phyloP scores from a whole-genome alignment of 2,888 invertebrate species.

The Pachymerium ferrugineum region DNA sequence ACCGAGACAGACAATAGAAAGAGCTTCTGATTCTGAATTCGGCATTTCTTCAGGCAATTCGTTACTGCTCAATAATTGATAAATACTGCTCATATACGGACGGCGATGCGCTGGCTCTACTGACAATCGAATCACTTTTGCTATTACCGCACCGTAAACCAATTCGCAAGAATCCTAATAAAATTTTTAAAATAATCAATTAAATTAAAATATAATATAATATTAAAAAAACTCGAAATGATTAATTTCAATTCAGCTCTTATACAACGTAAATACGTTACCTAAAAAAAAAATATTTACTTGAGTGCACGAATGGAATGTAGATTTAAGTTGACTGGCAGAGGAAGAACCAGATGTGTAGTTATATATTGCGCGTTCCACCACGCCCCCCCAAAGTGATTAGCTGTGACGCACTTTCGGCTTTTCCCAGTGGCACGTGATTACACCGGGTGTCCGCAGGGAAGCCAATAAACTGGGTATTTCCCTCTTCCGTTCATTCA shows the following conservation, averaged over 20 bases:
- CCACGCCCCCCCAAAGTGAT: constrained; percentile 4
- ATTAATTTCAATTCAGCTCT: too few relatives aligned
- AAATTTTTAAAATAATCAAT: not conserved
- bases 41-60: not conserved
- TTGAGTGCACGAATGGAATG: not conserved
- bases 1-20: constrained; percentile 33
- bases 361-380: constrained; percentile 6
- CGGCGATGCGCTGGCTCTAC: constrained; percentile 33
- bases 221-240: not conserved
- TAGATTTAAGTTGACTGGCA: not conserved
- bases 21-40: not conserved
- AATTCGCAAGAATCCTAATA: constrained; percentile 32
- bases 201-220: not conserved
- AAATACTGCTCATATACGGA: constrained; percentile 34
- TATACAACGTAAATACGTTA: too few relatives aligned
- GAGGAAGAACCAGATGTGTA: not conserved
- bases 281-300: not conserved
- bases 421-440: constrained; percentile 24
- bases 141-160: constrained; percentile 28
- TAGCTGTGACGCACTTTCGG: not conserved
- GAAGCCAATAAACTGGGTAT: not conserved
- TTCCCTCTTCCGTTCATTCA: not conserved
- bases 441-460: not conserved
- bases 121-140: constrained; percentile 28
- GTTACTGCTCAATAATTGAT: constrained; percentile 25